Evolutionary conservation across 2,113 vertebrate species (phyloP).

Genomic region (Macroglossus sobrinus): DNA sequence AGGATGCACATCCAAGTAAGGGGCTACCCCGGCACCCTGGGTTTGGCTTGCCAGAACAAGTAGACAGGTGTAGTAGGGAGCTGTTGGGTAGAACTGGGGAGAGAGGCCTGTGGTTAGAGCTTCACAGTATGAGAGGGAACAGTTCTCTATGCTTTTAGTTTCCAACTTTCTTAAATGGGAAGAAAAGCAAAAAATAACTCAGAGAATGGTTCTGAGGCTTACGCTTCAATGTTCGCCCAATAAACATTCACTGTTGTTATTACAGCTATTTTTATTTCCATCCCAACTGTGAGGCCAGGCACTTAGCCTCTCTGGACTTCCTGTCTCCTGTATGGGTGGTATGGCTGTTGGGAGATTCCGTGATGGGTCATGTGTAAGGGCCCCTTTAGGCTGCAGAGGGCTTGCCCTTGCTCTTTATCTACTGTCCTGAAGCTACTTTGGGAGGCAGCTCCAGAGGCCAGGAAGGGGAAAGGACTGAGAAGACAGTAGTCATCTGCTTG

Average conservation of each 20-base stretch:
- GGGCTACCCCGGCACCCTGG: rapidly evolving
- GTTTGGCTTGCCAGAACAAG: not conserved
- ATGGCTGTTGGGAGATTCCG: not conserved
- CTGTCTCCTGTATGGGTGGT: not conserved
- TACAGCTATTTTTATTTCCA: not conserved
- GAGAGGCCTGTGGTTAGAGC: not conserved
- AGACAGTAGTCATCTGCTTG: not conserved
- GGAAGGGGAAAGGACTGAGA: not conserved
- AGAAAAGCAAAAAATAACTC: conserved; percentile 32
- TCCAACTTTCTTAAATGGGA: not conserved
- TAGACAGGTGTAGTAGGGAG: not conserved
- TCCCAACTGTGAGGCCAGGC: not conserved
- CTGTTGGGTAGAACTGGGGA: not conserved
- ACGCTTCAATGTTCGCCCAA: not conserved
- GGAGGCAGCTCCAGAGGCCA: not conserved
- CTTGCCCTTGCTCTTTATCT: not conserved
- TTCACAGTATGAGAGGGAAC: not conserved
- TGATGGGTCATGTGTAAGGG: not conserved
- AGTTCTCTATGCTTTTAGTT: not conserved
- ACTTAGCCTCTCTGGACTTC: not conserved
- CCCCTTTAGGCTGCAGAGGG: not conserved
- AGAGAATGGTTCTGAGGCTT: not conserved
- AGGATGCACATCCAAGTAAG: conserved; percentile 93
- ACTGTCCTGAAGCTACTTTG: not conserved
- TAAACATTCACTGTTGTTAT: not conserved